These are phyloP conservation scores for Tiphia femorata DNA, from an alignment of 2,888 invertebrate species.

Conservation along the genomic window DNA sequence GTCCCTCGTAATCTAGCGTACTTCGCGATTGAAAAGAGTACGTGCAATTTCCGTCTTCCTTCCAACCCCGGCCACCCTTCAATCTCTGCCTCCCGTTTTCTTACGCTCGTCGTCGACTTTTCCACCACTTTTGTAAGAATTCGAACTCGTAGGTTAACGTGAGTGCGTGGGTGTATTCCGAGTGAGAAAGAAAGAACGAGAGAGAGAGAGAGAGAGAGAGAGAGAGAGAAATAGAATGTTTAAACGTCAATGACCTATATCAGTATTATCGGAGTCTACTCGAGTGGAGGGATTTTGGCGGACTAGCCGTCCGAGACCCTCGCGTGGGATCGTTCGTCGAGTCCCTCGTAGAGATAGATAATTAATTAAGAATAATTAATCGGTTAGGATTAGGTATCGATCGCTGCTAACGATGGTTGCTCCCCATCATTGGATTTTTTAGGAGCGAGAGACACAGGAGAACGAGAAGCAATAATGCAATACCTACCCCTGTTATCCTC, in stretches of 20 bases:
- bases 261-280: slow-evolving; percentile 48
- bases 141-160: no score
- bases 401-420: no score
- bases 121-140: slow-evolving; percentile 43
- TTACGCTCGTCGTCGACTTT: background rate
- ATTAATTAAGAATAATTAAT: no score
- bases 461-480: no score
- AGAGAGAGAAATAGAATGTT: background rate
- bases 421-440: no score
- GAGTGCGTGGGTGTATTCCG: no score
- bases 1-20: no score
- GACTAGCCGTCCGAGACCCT: slow-evolving; percentile 23
- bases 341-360: slow-evolving; percentile 36
- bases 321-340: slow-evolving; percentile 22
- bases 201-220: slow-evolving; percentile 25
- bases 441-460: no score
- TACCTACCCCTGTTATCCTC: no score
- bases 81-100: no score
- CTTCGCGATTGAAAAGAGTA: no score
- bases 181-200: slow-evolving; percentile 14
- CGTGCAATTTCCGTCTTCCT: background rate
- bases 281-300: slow-evolving; percentile 3
- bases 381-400: slow-evolving; percentile 28
- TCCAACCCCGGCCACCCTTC: background rate
- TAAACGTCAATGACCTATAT: slow-evolving; percentile 47